Base-by-base conservation (phyloP, 35 echinoderm and acorn worm genomes). In the Amphiura filiformis region DNA sequence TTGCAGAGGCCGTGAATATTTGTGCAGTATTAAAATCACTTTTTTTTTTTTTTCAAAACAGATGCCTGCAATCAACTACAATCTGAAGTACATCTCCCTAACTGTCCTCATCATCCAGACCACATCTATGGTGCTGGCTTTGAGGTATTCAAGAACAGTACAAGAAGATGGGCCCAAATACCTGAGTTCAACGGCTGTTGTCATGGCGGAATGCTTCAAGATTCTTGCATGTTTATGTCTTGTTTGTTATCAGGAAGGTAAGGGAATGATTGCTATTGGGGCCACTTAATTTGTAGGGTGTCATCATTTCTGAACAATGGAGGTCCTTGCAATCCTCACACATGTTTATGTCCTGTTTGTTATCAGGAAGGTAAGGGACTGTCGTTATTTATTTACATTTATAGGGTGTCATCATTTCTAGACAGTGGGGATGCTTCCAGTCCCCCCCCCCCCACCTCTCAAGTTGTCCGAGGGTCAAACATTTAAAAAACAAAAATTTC, bases 61-160 rank as follows among this genome's bases (percentile, higher is more conserved):
- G 93, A 99, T 99, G 93, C 37, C 79, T 39, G 32, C 84, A 34
- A 57, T 92, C 2, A 80, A 82, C 17, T 93, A 85, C 36, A 93
- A 97, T 86, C 88, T 91, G 32, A 95, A 94, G 81, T 99, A 99
- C 81, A 39, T 99, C 1, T 99, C 93, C 2, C 90, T 99, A 39
- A 87, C 86, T 23, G 82, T 99, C 38, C 83, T 99, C 31, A 95
- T 99, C 47, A 39, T 99, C 31, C 96, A 95, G 85, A 99, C 96
- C 0, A 95, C 93, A 0, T 87, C 93, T 20, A 37, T 94, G 34
- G 96, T 99, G 31, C 80, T 99, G 78, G 92, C 85, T 1, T 87
- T 99, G 93, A 77, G 96, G 13, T 99, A 94, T 82, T 94, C 93
- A 5, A 79, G 95, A 40, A 98, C 83, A 3, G 86, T 90, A 30